Percentiles rank a stretch among this genome's conserved stretches.
Evolutionary conservation across 1,140 invertebrate genomes (phyloP).

Genomic region (Holcopasites calliopsidis): DNA sequence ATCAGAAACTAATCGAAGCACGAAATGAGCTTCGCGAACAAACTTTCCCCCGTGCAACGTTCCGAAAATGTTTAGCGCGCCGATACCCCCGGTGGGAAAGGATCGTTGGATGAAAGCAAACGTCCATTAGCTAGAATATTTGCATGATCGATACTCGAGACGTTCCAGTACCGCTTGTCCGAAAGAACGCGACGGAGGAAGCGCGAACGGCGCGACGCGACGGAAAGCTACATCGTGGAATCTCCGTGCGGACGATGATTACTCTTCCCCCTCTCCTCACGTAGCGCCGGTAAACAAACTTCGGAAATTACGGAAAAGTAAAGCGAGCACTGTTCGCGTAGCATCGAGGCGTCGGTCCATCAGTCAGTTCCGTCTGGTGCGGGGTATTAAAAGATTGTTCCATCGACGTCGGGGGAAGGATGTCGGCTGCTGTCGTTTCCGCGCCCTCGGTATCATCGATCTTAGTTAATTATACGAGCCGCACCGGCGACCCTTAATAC

Average conservation of each 20-base stretch:
- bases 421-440: constrained; percentile 14
- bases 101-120: background rate
- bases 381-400: constrained; percentile 47
- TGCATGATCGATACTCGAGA: background rate
- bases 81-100: background rate
- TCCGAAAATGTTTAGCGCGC: background rate
- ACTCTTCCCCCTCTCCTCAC: background rate
- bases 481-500: constrained; percentile 53
- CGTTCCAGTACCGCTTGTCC: background rate
- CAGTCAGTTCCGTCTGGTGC: constrained; percentile 18
- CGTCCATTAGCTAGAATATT: background rate
- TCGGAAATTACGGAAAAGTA: constrained; percentile 5
- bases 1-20: too few relatives aligned
- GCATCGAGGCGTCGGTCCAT: constrained; percentile 30
- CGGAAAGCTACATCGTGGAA: too few relatives aligned
- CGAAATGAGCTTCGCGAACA: too few relatives aligned
- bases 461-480: constrained; percentile 60
- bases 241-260: background rate
- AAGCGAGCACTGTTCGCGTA: background rate
- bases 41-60: background rate
- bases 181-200: background rate
- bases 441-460: constrained; percentile 49
- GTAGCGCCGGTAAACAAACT: constrained; percentile 11
- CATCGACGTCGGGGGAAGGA: constrained; percentile 3
- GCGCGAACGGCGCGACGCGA: too few relatives aligned